Base-by-base conservation (phyloP, 2,888 invertebrate species). In the Tromatobia lineatoria region DNA sequence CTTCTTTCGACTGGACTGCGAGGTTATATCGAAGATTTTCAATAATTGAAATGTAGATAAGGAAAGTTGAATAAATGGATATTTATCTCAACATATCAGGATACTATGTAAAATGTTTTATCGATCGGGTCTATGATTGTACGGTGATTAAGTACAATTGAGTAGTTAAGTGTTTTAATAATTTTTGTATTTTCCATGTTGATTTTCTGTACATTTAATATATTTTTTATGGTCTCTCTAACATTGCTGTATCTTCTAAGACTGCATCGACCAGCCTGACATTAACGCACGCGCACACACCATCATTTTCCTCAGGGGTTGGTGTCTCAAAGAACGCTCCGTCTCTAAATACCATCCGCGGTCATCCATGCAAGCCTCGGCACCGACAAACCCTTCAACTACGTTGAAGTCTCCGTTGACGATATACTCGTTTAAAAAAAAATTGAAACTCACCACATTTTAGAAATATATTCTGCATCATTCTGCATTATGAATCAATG, bases 211-310 rank as follows among this genome's bases (percentile, higher is more conserved):
- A 57, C 11, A 25, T 25, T 1, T 38, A 38, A 15, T 23, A 6
- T 20, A 54, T 79, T 50, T 23, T 80, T 61, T 71, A 67, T 79
- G 79, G 64, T 61, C 47, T 59, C 82, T 15, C 34, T 61, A n/a
- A n/a, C 34, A 61, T 15, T 34, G 57, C 29, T 57, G 29, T 23
- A 42, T 18, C 38, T 67, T 57, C 57, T 61, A 83, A 81, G 74
- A 79, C 83, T 82, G 87, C 85, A 78, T 78, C 74, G 45, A 83
- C 86, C 88, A 89, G 57, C 11, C 70, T n/a, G 54, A 34, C 20
- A 45, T 70, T 67, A 69, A 69, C 67, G 70, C 76, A 76, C 76
- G 81, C 81, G 59, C 76, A 52, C 42, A 50, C 59, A 75, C 59
- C 50, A 23, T 18, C 34, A 1, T 34, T 34, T 64, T 45, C 47